Base-by-base conservation (phyloP, 1,140 invertebrate genomes). In the Brachystomella parvula region DNA sequence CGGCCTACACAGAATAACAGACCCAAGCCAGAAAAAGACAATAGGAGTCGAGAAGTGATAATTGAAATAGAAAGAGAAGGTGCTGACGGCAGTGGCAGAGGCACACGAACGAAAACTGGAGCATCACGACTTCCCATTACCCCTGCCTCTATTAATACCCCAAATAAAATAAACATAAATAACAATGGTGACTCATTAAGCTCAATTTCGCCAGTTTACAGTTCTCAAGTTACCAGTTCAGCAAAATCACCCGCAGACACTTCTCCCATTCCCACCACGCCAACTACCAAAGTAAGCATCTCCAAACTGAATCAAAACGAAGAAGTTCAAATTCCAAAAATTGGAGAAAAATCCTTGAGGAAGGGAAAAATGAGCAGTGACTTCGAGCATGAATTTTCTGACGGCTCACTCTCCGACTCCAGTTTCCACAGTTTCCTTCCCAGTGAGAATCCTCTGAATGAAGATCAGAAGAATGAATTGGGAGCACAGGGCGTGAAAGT, bases 1-100 rank as follows among this genome's bases (percentile, higher is more conserved):
- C n/a, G n/a, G n/a, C n/a, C n/a, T n/a, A n/a, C n/a, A n/a, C n/a
- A n/a, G n/a, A n/a, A n/a, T n/a, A n/a, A n/a, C n/a, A n/a, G n/a
- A n/a, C n/a, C n/a, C n/a, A n/a, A n/a, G n/a, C n/a, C n/a, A n/a
- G n/a, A n/a, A n/a, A n/a, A n/a, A n/a, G n/a, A n/a, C n/a, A n/a
- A n/a, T n/a, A n/a, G n/a, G n/a, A 53, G 3, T 53, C 12, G 24
- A 24, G 49, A 53, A 53, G 49, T 53, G 49, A 53, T 53, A 53
- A 53, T 53, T 53, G 15, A 12, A 15, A 53, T 53, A 17, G 49
- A 53, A 53, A 6, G 49, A 6, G 49, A 53, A 24, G 21, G 12
- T 53, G 49, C 12, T 12, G 24, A 53, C 9, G 24, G n/a, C n/a
- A n/a, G n/a, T n/a, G n/a, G n/a, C n/a, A 53, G 24, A 19, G 49